Conservation (phyloP, 2,888 invertebrate species). For the Microctonus aethiopoides region DNA sequence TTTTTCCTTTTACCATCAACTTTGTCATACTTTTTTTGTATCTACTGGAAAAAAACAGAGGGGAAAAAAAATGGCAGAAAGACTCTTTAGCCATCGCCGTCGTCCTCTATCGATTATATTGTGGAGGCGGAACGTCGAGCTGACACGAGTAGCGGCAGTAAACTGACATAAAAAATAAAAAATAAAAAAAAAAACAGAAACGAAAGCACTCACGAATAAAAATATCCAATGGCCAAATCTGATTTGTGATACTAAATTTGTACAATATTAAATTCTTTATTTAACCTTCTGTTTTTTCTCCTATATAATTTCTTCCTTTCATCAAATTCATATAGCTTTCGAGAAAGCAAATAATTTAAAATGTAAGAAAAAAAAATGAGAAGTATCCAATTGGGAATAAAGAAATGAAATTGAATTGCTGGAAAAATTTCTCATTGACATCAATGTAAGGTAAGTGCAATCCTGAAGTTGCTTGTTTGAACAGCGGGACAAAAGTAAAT, state of each 20-base stretch:
- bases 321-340: too few species aligned
- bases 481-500: neutral
- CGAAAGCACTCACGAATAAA: too few species aligned
- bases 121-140: neutral
- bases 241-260: too few species aligned
- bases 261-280: too few species aligned
- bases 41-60: too few species aligned
- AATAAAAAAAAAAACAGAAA: neutral
- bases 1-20: neutral
- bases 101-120: neutral
- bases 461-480: slow-evolving; percentile 5
- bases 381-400: neutral
- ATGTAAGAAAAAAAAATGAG: neutral
- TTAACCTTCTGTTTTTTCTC: too few species aligned
- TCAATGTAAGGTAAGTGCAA: neutral
- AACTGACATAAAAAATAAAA: neutral
- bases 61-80: neutral
- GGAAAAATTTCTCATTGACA: slow-evolving; percentile 7
- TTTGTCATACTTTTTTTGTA: neutral
- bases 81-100: neutral
- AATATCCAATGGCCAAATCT: too few species aligned
- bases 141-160: neutral
- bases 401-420: slow-evolving; percentile 14
- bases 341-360: too few species aligned
- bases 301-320: too few species aligned